Conservation (phyloP, 2,113 vertebrate genomes). For the Aramus guarauna region DNA sequence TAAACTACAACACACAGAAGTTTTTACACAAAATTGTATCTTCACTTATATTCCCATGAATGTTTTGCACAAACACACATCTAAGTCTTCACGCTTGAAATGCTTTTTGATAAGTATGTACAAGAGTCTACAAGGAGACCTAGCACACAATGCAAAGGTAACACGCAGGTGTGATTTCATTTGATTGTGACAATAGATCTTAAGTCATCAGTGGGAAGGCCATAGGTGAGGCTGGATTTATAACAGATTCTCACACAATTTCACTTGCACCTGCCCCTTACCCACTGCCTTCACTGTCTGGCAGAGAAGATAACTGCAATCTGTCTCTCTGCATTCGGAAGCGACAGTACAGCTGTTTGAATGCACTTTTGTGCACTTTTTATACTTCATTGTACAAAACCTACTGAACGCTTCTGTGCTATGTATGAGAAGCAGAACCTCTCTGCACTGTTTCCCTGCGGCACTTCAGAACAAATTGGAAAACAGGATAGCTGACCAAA, state of each 20-base stretch:
- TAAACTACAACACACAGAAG: neutral
- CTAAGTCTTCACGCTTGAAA: neutral
- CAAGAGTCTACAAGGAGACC: too few species aligned
- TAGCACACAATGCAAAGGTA: neutral
- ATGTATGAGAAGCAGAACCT: neutral
- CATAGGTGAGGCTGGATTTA: neutral
- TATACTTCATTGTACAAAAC: neutral
- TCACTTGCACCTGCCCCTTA: neutral
- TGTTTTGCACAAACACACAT: neutral
- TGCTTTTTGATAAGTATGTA: neutral
- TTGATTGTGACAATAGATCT: neutral
- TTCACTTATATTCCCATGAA: neutral
- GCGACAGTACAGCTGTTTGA: neutral
- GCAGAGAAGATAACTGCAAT: neutral
- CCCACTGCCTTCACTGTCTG: neutral
- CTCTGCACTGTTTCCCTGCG: neutral
- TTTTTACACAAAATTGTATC: neutral
- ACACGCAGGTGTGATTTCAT: neutral
- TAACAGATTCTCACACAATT: neutral
- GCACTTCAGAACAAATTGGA: neutral
- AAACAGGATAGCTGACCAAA: neutral
- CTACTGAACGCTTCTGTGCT: neutral
- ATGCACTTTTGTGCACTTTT: neutral
- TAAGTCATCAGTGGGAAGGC: neutral
- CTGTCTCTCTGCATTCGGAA: fast-evolving